Percentiles rank a stretch among this genome's conserved stretches.
Conservation (phyloP, 2,888 invertebrate genomes). For the Tetrapedia diversipes region DNA sequence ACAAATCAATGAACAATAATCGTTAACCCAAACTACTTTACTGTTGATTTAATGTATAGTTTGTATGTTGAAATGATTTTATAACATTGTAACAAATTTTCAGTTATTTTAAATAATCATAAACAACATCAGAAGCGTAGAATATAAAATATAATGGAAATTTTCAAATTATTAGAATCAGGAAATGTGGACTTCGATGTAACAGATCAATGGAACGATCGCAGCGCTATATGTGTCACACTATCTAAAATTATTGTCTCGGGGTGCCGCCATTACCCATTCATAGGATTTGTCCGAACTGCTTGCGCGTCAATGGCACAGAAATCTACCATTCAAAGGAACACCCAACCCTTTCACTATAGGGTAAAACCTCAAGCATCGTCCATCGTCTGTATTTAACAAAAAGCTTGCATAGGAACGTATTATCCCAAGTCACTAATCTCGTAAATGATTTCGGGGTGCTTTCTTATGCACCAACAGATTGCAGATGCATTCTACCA, state of each 20-base stretch:
- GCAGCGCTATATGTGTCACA: conserved; percentile 63
- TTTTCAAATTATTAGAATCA: conserved; percentile 4
- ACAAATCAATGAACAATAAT: not conserved
- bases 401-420: not conserved
- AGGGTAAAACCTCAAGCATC: not conserved
- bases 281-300: conserved; percentile 64
- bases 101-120: not conserved
- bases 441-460: conserved; percentile 25
- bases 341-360: not conserved
- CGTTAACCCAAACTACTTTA: not conserved
- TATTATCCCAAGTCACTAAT: conserved; percentile 36
- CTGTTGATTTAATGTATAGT: not conserved
- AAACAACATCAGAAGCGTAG: not conserved
- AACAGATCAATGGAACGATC: conserved; percentile 72
- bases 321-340: conserved; percentile 37
- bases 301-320: conserved; percentile 63
- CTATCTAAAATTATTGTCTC: conserved; percentile 65
- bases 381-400: not conserved
- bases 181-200: conserved; percentile 44
- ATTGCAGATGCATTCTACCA: conserved; percentile 54
- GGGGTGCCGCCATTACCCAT: conserved; percentile 75
- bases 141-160: not conserved
- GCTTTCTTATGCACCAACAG: conserved; percentile 48
- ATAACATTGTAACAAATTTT: not conserved
- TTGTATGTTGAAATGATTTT: not conserved